phyloP scores from a whole-genome alignment of 1,140 invertebrate genomes.

The Teleogryllus occipitalis region DNA sequence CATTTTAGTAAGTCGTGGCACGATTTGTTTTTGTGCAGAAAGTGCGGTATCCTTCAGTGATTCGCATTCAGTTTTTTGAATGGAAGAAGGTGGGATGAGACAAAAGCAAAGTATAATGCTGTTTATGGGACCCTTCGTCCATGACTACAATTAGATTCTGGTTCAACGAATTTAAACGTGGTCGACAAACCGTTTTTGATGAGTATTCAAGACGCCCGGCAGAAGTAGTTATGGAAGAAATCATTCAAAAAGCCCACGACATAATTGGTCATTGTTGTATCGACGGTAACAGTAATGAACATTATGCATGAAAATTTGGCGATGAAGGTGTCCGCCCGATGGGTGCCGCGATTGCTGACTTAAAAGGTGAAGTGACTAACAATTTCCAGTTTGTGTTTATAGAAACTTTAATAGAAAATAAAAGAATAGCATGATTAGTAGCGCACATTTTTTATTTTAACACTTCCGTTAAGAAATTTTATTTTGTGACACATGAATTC shows the following conservation, averaged over 20 bases:
- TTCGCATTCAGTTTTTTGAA: not conserved
- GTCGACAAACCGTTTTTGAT: not conserved
- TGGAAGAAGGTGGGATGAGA: not conserved
- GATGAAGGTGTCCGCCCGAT: slow-evolving; percentile 12
- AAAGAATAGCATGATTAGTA: too few relatives aligned
- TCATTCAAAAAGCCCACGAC: not conserved
- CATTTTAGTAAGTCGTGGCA: not conserved
- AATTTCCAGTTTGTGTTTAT: too few relatives aligned
- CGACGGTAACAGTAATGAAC: slow-evolving; percentile 4
- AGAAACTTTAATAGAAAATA: too few relatives aligned
- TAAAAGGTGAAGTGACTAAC: too few relatives aligned
- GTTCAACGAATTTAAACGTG: slow-evolving; percentile 8
- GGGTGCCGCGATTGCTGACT: not conserved
- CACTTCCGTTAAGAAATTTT: too few relatives aligned
- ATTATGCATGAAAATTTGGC: slow-evolving; percentile 9
- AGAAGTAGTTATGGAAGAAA: not conserved
- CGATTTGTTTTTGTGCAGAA: not conserved
- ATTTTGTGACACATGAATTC: too few relatives aligned
- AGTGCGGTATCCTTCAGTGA: not conserved
- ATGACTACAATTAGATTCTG: slow-evolving; percentile 2
- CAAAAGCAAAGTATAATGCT: not conserved
- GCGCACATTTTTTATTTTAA: too few relatives aligned
- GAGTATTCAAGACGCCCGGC: not conserved
- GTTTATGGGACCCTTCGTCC: not conserved
- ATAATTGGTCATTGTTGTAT: not conserved